Conservation (phyloP, 2,113 vertebrate genomes). For the Ancistrus triradiatus region DNA sequence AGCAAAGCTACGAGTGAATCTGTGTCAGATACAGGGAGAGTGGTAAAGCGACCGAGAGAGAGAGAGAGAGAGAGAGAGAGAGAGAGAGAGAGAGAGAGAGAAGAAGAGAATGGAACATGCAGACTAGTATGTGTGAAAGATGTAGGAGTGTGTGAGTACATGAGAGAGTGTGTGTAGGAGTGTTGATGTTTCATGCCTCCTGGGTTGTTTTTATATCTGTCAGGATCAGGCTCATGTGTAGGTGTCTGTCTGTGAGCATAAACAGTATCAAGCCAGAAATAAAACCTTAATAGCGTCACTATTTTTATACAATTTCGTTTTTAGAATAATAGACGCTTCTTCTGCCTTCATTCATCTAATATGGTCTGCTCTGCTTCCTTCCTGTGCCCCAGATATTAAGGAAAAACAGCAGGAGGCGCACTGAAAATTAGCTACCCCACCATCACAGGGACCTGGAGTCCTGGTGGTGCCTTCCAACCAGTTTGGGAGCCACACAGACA, state of each 20-base stretch:
- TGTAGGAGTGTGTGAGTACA: conserved; percentile 40
- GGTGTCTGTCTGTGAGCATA: conserved; percentile 35
- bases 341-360: too few species aligned
- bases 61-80: conserved; percentile 14
- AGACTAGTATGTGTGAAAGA: conserved; percentile 33
- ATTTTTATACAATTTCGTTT: conserved; percentile 30
- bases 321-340: conserved; percentile 25
- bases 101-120: conserved; percentile 18
- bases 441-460: too few species aligned
- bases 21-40: conserved; percentile 36
- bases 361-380: too few species aligned
- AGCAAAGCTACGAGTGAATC: conserved; percentile 33
- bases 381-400: too few species aligned
- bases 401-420: too few species aligned
- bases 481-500: too few species aligned
- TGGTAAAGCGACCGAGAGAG: conserved; percentile 45
- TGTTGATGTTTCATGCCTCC: conserved; percentile 37
- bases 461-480: too few species aligned
- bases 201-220: conserved; percentile 53
- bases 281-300: conserved; percentile 42
- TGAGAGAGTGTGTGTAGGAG: conserved; percentile 40
- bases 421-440: too few species aligned
- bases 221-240: conserved; percentile 43
- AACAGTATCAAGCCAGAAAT: not conserved
- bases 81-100: conserved; percentile 20